Conservation (phyloP, 2,113 vertebrate genomes). For the Turnix velox region DNA sequence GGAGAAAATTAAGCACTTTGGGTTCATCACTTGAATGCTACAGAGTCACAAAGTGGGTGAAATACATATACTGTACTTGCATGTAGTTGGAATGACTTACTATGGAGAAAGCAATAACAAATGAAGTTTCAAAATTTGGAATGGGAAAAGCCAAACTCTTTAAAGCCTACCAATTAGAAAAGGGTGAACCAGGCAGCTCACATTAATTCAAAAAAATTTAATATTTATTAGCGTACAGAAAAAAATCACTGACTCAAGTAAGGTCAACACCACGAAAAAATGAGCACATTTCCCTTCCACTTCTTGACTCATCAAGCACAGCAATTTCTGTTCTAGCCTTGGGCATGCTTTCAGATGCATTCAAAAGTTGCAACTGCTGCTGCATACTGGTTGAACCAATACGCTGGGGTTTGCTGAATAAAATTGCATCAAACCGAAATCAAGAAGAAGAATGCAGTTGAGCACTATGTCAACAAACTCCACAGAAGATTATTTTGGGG, state of each 20-base stretch:
- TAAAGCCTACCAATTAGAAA: background rate
- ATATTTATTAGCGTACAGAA: background rate
- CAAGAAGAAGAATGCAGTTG: background rate
- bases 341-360: background rate
- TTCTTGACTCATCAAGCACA: background rate
- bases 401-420: background rate
- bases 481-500: background rate
- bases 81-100: background rate
- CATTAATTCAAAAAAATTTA: background rate
- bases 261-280: no score
- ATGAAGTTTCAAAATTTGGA: background rate
- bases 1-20: background rate
- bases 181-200: background rate
- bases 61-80: background rate
- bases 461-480: background rate
- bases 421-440: background rate
- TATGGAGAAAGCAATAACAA: background rate
- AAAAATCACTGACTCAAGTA: background rate
- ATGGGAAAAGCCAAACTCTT: background rate
- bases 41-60: background rate
- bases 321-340: background rate
- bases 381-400: background rate
- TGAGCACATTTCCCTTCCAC: background rate
- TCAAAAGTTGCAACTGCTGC: background rate
- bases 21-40: background rate